A percentile compares a stretch with the other conserved stretches of the same genome.
These are phyloP conservation scores for Heliconius congener DNA, from an alignment of 1,140 invertebrate species.

Conservation along the genomic window DNA sequence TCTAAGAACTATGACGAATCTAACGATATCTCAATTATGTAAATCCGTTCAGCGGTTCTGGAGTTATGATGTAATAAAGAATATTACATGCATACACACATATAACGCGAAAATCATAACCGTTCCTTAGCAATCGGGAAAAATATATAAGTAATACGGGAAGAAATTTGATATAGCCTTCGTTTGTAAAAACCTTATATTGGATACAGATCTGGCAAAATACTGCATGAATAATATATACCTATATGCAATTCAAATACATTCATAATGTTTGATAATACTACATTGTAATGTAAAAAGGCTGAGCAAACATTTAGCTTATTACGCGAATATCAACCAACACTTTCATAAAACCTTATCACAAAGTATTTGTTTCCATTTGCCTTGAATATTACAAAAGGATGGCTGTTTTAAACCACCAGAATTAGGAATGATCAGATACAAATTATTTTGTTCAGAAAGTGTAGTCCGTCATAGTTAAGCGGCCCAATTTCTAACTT, in stretches of 20 bases:
- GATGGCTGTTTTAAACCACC: background rate
- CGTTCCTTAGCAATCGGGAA: too few relatives aligned
- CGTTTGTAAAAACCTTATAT: background rate
- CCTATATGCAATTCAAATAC: background rate
- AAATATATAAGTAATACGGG: too few relatives aligned
- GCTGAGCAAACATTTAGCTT: slow-evolving; percentile 9
- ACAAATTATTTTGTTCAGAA: background rate
- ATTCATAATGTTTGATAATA: background rate
- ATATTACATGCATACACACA: too few relatives aligned
- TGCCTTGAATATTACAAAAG: background rate
- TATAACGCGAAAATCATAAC: too few relatives aligned
- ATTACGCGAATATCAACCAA: slow-evolving; percentile 25
- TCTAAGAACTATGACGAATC: too few relatives aligned
- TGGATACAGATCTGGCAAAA: background rate
- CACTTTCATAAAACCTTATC: slow-evolving; percentile 39
- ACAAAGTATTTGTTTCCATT: slow-evolving; percentile 14
- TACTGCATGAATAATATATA: background rate
- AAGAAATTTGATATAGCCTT: too few relatives aligned
- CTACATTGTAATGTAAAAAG: slow-evolving; percentile 14
- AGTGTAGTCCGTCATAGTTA: background rate
- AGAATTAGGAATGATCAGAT: too few relatives aligned
- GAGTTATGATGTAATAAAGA: too few relatives aligned
- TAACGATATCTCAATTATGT: too few relatives aligned
- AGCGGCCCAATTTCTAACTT: too few relatives aligned
- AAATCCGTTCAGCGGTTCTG: too few relatives aligned